Base-by-base conservation (phyloP, 2,888 invertebrate genomes). In the Cotesia congregata region DNA sequence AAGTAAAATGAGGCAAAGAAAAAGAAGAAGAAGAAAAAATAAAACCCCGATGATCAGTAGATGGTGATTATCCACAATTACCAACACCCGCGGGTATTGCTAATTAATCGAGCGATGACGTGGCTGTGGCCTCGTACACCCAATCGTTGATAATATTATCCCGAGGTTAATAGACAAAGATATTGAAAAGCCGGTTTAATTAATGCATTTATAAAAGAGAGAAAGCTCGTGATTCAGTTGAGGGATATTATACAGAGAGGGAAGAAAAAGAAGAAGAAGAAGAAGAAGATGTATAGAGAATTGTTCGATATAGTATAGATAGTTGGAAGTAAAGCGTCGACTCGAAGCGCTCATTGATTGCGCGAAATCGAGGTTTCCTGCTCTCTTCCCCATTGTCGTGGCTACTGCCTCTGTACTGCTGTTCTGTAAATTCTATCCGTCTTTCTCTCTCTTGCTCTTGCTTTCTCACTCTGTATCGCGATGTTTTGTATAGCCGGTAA, bases 351-450 rank as follows among this genome's bases (percentile, higher is more conserved):
- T 84, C 83, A 83, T 84, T 83, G 84, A 84, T 84, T 83, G 84
- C 82, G 81, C 78, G 83, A 83, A 84, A 84, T 84, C 82, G 81
- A 80, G 83, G 77, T 83, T 83, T 84, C 83, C 84, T 82, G 84
- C 82, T 81, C 78, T 82, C 77, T 81, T 65, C 67, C 72, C 50
- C 80, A 83, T 83, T 84, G 82, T 83, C 84, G 78, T 67, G 72
- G 67, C 76, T 76, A 68, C 50, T 76, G 68, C 15, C 59, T 70
- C 50, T 50, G 50, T 72, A 40, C 17, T 64, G 17, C 72, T 72
- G 41, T 79, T 77, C 69, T 70, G 50, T 50, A 50, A 81, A 77
- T 76, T 12, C 59, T 67, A 61, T 30, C 62, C 15, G 38, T 75
- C 67, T 59, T 59, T 75, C 67, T 67, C 67, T 67, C 62, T 73